Evolutionary conservation across 2,113 vertebrate species (phyloP).

Genomic region (Theropithecus gelada): DNA sequence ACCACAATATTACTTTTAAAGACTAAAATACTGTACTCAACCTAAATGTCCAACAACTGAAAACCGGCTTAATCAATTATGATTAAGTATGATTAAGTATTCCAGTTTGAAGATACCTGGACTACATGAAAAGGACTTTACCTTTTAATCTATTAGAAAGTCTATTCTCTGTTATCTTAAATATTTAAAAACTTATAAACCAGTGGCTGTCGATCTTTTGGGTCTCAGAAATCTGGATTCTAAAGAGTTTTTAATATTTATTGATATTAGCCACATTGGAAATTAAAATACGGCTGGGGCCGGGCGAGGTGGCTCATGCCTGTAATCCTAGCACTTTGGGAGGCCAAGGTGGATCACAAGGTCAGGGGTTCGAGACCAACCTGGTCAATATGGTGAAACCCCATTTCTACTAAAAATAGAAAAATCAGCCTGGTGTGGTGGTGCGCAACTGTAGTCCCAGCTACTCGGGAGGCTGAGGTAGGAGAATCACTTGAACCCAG

Average conservation of each 20-base stretch:
- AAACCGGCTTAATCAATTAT: neutral
- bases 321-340: too few species aligned
- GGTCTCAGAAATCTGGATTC: neutral
- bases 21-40: neutral
- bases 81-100: neutral
- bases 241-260: neutral
- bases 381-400: too few species aligned
- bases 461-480: too few species aligned
- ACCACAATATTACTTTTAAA: neutral
- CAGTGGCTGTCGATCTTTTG: neutral
- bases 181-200: conserved; percentile 14
- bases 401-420: too few species aligned
- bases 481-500: too few species aligned
- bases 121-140: neutral
- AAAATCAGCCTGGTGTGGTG: too few species aligned
- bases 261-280: neutral
- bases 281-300: neutral
- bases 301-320: too few species aligned
- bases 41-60: neutral
- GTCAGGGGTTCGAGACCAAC: too few species aligned
- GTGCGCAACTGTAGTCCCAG: too few species aligned
- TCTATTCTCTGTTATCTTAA: neutral
- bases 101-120: neutral
- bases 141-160: neutral
- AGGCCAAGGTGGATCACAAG: too few species aligned